Evolutionary conservation across 2,797 vertebrate species (phyloP).

Genomic region (Enteromius paludinosus): DNA sequence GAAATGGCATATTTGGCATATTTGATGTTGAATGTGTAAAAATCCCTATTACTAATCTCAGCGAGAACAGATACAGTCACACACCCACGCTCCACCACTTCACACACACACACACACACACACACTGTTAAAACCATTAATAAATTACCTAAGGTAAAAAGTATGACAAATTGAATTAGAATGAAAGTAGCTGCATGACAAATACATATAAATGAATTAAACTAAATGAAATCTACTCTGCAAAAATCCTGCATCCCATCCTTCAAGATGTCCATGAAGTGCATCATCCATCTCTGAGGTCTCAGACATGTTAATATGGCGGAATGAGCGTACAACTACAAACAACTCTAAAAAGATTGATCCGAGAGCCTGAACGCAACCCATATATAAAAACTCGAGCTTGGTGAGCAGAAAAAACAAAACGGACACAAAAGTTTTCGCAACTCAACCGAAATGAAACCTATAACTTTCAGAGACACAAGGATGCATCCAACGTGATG

Average conservation of each 20-base stretch:
- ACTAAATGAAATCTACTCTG: not conserved
- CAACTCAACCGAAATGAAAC: not conserved
- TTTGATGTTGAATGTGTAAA: constrained; percentile 50
- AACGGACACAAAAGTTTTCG: not conserved
- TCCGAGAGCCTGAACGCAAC: not conserved
- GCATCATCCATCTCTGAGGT: not conserved
- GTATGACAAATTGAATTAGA: not conserved
- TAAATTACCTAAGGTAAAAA: not conserved
- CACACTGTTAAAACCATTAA: not conserved
- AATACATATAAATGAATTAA: not conserved
- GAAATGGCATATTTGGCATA: constrained; percentile 47
- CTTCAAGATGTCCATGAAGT: not conserved
- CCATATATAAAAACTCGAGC: not conserved
- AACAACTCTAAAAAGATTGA: constrained; percentile 2
- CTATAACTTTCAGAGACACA: not conserved
- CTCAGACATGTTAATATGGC: constrained; percentile 37
- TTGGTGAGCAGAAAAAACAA: not conserved
- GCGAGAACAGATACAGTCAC: constrained; percentile 41
- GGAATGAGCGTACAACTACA: not conserved
- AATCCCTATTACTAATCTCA: constrained; percentile 52
- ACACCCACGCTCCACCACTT: constrained; percentile 44
- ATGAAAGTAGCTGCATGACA: not conserved
- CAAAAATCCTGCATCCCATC: not conserved
- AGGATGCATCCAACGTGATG: constrained; percentile 38
- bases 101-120: not conserved